These are phyloP conservation scores for Lineus longissimus DNA, from an alignment of 1,140 invertebrate genomes.

Conservation along the genomic window DNA sequence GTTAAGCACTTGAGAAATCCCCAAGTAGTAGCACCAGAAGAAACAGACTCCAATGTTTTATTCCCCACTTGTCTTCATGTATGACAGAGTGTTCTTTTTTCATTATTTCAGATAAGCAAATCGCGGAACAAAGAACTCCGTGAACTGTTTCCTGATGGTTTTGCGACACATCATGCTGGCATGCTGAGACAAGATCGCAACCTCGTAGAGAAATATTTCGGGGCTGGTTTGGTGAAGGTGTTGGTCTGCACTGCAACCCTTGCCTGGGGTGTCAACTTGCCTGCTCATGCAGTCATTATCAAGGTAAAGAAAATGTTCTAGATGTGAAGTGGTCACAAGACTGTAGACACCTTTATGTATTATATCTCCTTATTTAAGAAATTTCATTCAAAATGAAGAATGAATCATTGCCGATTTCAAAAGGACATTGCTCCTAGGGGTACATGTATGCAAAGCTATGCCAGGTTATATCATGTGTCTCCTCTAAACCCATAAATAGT, in stretches of 20 bases:
- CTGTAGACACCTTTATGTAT: not conserved
- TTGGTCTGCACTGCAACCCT: slow-evolving; percentile 95
- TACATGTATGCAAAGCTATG: no score
- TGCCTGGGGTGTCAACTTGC: slow-evolving; percentile 99
- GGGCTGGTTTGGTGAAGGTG: slow-evolving; percentile 84
- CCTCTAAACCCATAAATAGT: no score
- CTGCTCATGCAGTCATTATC: slow-evolving; percentile 96
- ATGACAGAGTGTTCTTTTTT: slow-evolving; percentile 2
- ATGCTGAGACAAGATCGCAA: slow-evolving; percentile 80
- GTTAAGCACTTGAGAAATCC: no score
- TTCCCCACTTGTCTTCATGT: not conserved
- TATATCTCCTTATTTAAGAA: not conserved
- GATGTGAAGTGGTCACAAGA: no score
- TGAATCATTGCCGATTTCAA: not conserved
- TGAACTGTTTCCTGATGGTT: slow-evolving; percentile 76
- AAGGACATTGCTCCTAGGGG: no score
- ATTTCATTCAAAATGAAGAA: not conserved
- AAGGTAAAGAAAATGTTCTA: slow-evolving; percentile 66
- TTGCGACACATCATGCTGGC: slow-evolving; percentile 96
- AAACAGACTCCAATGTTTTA: not conserved
- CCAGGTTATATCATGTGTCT: no score
- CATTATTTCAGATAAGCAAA: slow-evolving; percentile 64
- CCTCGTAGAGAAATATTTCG: slow-evolving; percentile 53
- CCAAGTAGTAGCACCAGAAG: not conserved
- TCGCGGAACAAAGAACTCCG: slow-evolving; percentile 53